A percentile compares a stretch with the other conserved stretches of the same genome.
Conservation (phyloP, 2,797 vertebrate genomes). For the Takifugu ocellatus region DNA sequence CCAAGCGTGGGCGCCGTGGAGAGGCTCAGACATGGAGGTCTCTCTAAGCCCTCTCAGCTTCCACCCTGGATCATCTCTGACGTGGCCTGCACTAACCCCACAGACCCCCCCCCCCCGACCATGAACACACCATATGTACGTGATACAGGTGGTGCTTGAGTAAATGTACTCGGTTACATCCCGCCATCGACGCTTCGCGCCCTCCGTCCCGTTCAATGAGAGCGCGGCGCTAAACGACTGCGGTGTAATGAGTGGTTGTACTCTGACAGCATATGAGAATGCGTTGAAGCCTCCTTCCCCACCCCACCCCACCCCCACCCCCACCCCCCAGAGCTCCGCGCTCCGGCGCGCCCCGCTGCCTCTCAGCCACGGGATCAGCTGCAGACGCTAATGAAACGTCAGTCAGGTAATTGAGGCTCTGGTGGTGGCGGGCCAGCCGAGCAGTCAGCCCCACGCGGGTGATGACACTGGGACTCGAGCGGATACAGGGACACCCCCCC, state of each 20-base stretch:
- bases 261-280: constrained; percentile 70
- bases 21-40: constrained; percentile 65
- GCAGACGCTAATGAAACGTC: constrained; percentile 81
- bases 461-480: constrained; percentile 63
- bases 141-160: too few relatives aligned
- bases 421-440: constrained; percentile 68
- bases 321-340: constrained; percentile 45
- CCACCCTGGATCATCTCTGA: constrained; percentile 67
- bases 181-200: background rate
- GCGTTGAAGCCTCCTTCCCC: constrained; percentile 44
- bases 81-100: constrained; percentile 60
- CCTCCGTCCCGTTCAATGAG: constrained; percentile 59
- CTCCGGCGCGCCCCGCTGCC: constrained; percentile 70
- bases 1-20: constrained; percentile 73
- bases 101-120: too few relatives aligned
- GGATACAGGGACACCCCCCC: constrained; percentile 53
- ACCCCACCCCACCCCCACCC: background rate
- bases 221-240: constrained; percentile 70
- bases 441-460: constrained; percentile 62
- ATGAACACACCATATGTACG: too few relatives aligned
- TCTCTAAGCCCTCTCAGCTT: constrained; percentile 69
- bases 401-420: constrained; percentile 80
- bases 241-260: constrained; percentile 67
- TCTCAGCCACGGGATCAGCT: constrained; percentile 78
- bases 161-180: too few relatives aligned